Evolutionary conservation across 2,888 invertebrate genomes (phyloP).

Genomic region (Scaptomyza cyrtandrae): DNA sequence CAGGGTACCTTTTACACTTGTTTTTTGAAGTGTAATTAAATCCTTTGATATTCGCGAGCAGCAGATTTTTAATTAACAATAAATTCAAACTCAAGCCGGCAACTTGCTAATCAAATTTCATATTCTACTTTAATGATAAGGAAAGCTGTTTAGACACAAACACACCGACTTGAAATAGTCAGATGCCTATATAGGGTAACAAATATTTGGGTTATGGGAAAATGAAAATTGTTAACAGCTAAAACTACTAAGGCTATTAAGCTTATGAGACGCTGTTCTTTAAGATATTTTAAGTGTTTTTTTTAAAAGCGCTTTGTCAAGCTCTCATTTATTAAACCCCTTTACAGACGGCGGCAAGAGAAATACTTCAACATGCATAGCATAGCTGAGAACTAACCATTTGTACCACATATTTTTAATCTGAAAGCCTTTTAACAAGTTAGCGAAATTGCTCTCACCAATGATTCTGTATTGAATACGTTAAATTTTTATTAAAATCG

Average conservation of each 20-base stretch:
- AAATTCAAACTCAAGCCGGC: neutral
- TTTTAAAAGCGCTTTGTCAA: neutral
- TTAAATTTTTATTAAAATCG: too few relatives aligned
- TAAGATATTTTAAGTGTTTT: too few relatives aligned
- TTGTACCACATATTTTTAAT: too few relatives aligned
- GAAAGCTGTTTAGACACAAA: neutral
- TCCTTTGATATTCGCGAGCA: neutral
- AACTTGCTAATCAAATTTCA: neutral
- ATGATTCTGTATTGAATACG: too few relatives aligned
- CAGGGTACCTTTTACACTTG: neutral
- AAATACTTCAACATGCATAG: neutral
- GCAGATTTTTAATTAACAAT: conserved; percentile 3
- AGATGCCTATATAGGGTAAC: neutral
- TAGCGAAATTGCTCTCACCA: too few relatives aligned
- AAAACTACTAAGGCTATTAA: neutral
- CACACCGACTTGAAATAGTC: neutral
- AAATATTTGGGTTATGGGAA: conserved; percentile 4
- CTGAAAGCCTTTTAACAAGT: too few relatives aligned
- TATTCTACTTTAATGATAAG: neutral
- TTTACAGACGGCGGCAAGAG: neutral
- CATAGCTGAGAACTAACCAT: too few relatives aligned
- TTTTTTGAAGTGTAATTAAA: conserved; percentile 31
- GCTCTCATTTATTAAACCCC: neutral
- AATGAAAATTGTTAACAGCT: neutral
- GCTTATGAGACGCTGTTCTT: neutral